Conservation (phyloP, 2,888 invertebrate species). For the Pediacus dermestoides region DNA sequence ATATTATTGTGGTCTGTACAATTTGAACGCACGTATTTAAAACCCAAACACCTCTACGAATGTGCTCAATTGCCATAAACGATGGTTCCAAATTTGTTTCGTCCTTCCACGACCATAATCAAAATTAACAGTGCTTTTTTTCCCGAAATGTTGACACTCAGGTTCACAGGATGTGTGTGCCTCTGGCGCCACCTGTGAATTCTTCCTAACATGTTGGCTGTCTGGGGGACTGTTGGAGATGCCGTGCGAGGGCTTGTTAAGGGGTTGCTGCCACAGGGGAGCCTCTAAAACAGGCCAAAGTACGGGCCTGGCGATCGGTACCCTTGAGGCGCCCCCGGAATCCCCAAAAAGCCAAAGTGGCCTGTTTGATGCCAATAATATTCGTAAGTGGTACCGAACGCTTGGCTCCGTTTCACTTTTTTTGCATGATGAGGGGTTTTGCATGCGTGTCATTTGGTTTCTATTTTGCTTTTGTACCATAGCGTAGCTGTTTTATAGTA, state of each 20-base stretch:
- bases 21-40: no score
- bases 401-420: conserved; percentile 20
- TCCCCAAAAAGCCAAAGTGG: conserved; percentile 58
- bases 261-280: conserved; percentile 80
- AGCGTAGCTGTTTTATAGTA: no score
- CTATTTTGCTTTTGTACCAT: no score
- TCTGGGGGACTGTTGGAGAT: conserved; percentile 82
- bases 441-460: no score
- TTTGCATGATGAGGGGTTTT: no score
- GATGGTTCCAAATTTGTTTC: conserved; percentile 11
- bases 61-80: no score
- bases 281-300: conserved; percentile 58
- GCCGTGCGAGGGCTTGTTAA: conserved; percentile 69
- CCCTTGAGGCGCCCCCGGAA: conserved; percentile 57
- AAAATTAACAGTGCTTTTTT: conserved; percentile 11
- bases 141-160: conserved; percentile 12
- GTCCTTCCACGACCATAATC: no score
- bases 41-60: no score
- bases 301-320: conserved; percentile 61
- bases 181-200: conserved; percentile 80
- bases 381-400: conserved; percentile 46
- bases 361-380: conserved; percentile 48
- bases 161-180: conserved; percentile 56
- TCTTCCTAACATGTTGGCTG: conserved; percentile 90
- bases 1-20: no score